These are phyloP conservation scores for Mesitornis unicolor DNA, from an alignment of 2,113 vertebrate species.

Conservation along the genomic window DNA sequence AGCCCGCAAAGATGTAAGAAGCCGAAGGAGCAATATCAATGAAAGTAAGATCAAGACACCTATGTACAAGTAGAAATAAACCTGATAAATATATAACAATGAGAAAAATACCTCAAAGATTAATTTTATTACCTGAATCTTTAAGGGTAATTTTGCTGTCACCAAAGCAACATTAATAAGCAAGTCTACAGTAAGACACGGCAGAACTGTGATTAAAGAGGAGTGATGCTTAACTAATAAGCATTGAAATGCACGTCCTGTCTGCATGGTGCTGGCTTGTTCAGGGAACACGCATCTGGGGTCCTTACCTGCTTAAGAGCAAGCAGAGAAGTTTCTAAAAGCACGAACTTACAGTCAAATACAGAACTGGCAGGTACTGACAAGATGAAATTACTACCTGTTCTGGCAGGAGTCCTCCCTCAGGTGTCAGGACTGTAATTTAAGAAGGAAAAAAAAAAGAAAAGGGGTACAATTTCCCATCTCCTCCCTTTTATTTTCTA, in stretches of 20 bases:
- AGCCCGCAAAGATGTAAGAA: background rate
- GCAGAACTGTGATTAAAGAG: background rate
- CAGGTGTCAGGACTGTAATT: background rate
- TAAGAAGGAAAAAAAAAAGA: background rate
- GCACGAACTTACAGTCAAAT: background rate
- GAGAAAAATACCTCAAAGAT: background rate
- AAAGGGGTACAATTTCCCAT: background rate
- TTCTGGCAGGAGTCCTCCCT: background rate
- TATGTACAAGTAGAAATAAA: background rate
- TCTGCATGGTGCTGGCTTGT: background rate
- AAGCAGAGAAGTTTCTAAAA: background rate
- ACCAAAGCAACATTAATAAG: background rate
- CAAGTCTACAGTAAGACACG: background rate
- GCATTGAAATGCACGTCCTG: background rate
- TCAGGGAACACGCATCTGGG: background rate
- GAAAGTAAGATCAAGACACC: background rate
- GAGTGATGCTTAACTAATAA: background rate
- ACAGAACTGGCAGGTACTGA: background rate
- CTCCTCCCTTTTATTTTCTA: background rate
- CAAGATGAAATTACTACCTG: background rate
- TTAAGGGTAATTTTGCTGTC: background rate
- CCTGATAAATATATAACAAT: background rate
- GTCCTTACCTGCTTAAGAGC: background rate
- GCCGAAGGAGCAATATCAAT: background rate
- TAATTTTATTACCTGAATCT: background rate